Evolutionary conservation across 1,140 invertebrate genomes (phyloP), one percentile per base, ranked within the genome.

Genomic region (Asbolus verrucosus): DNA sequence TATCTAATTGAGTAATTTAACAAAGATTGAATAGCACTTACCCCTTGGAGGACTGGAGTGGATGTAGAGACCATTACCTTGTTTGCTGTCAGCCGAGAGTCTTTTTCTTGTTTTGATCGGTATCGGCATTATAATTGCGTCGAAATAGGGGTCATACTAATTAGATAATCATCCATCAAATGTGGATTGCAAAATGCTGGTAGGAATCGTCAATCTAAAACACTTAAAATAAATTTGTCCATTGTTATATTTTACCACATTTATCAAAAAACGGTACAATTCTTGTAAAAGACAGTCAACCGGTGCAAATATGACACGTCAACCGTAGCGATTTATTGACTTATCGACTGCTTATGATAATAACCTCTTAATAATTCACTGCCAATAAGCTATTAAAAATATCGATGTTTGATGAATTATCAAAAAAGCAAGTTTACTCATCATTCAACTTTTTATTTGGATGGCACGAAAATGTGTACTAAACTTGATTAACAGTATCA

Each of bases 11-110:
- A n/a, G n/a, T n/a, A n/a, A n/a, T n/a, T n/a, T n/a, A n/a, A 61
- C 27, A n/a, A 71, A 67, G 39, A 21, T 18, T 36, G 8, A 60
- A 50, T 41, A 67, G 30, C 1, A 80, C 82, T 83, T 80, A 87
- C 86, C 74, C 83, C 83, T 85, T 2, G 86, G 86, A 13, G 83
- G 85, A 68, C 82, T 87, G 70, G 84, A 85, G 74, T 88, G 86
- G 4, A 86, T 80, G 67, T 85, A 88, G 0, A 87, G 74, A 14
- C 85, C 85, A 78, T 86, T 86, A 27, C 19, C 14, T 33, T 62
- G 30, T 62, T 39, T 38, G 21, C 3, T 60, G 30, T 62, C 31
- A 16, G 36, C 18, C 5, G 33, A 36, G 1, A 18, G 19, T 19
- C 14, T 27, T 30, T 61, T 61, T 13, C 21, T 24, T 13, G 14